Evolutionary conservation across 2,113 vertebrate genomes (phyloP), one percentile per base, ranked within the genome.

Genomic region (Pardalotus punctatus): DNA sequence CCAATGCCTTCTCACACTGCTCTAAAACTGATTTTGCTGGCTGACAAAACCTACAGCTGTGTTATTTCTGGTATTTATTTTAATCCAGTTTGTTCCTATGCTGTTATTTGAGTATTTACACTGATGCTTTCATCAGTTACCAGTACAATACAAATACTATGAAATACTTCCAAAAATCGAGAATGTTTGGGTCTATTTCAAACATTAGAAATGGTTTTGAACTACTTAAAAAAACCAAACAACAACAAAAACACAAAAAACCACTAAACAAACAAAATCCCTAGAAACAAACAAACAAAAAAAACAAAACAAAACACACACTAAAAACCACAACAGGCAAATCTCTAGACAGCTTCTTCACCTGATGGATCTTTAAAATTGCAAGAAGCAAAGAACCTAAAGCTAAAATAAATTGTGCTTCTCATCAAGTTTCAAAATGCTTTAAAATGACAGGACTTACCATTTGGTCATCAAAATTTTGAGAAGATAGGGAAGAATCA

Each of bases 381-480:
- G 14, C 43, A 61, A 60, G n/a, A 42, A 53, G 24, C 16, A 54
- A 76, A 81, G 28, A 67, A 65, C 4, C 9, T 42, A 28, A 50
- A 35, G 6, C 18, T 36, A 77, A 82, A 87, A 38, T 14, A 73
- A 71, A 57, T 1, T 57, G 3, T 54, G 21, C 22, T 47, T 43
- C 43, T 36, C 31, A 23, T 58, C 29, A 54, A 35, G 21, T 65
- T 50, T 58, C 15, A 67, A 66, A 86, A 19, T 42, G 5, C 57
- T 50, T 58, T 16, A 67, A 66, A 86, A 19, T 47, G 5, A 27
- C 62, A 60, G 14, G 31, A 97, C 98, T 98, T 94, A 98, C 98
- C 57, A 87, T 74, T 42, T 96, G 94, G 12, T 98, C 98, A 60
- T 98, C 97, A 79, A 96, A 98, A 35, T 87, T 88, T 8, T 98